These are phyloP conservation scores for Oncorhynchus gorbuscha DNA, from an alignment of 2,113 vertebrate genomes.

Conservation along the genomic window DNA sequence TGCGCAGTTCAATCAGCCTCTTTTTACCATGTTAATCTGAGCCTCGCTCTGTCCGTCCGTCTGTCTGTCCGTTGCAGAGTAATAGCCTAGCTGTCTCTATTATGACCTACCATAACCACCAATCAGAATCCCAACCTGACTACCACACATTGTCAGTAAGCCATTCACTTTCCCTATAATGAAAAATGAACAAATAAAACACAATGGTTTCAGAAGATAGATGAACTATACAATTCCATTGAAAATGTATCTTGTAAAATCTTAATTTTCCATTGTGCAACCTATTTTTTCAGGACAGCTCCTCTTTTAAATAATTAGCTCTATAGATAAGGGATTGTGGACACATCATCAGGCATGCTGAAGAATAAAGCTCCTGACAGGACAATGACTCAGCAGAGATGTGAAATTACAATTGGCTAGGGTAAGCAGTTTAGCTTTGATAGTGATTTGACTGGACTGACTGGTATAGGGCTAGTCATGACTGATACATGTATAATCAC, in stretches of 20 bases:
- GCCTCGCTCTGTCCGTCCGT: slow-evolving; percentile 45
- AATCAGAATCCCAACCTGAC: slow-evolving; percentile 46
- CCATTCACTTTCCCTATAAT: slow-evolving; percentile 42
- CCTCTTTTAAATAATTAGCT: slow-evolving; percentile 58
- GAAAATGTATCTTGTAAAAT: slow-evolving; percentile 1
- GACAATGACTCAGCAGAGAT: slow-evolving; percentile 72
- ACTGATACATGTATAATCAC: background rate
- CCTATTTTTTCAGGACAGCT: slow-evolving; percentile 4
- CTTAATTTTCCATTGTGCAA: slow-evolving; percentile 1
- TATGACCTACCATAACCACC: slow-evolving; percentile 16
- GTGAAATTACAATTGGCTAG: slow-evolving; percentile 68
- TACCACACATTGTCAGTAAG: slow-evolving; percentile 27
- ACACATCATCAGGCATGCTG: slow-evolving; percentile 50
- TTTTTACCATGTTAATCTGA: slow-evolving; percentile 66
- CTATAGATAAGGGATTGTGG: slow-evolving; percentile 48
- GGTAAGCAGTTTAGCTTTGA: slow-evolving; percentile 70
- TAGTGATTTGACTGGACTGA: slow-evolving; percentile 66
- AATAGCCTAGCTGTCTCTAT: slow-evolving; percentile 4
- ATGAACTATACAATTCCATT: background rate
- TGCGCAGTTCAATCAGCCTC: slow-evolving; percentile 59
- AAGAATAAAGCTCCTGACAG: slow-evolving; percentile 70
- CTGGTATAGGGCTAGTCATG: slow-evolving; percentile 56
- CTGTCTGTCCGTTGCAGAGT: slow-evolving; percentile 41
- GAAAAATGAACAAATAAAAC: slow-evolving; percentile 25
- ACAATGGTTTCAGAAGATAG: slow-evolving; percentile 41